A percentile compares a stretch with the other conserved stretches of the same genome.
Conservation (phyloP, 2,797 vertebrate species). For the Xyrichtys novacula region DNA sequence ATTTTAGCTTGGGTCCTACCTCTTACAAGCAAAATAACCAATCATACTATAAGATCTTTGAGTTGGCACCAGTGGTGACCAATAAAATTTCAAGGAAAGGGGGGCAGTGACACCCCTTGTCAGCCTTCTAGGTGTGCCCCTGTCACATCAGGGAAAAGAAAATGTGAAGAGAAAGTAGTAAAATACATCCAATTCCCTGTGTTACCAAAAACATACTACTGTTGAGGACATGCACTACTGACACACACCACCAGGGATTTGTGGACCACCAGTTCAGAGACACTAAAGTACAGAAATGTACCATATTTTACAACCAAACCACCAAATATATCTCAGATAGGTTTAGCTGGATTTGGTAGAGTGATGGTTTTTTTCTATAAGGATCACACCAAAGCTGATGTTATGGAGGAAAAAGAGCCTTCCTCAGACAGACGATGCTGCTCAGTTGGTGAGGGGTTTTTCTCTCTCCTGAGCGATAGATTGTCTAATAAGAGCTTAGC, state of each 20-base stretch:
- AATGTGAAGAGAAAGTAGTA: too few relatives aligned
- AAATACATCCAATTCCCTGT: neutral
- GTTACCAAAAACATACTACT: neutral
- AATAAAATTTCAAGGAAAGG: too few relatives aligned
- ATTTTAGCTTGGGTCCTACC: too few relatives aligned
- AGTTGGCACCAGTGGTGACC: too few relatives aligned
- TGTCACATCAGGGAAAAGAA: too few relatives aligned
- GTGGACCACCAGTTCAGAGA: neutral
- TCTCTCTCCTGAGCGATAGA: constrained; percentile 9
- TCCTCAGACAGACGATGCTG: neutral
- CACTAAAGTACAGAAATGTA: neutral
- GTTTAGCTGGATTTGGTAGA: neutral
- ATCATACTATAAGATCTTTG: too few relatives aligned
- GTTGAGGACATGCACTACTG: neutral
- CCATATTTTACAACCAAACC: neutral
- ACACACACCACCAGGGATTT: neutral
- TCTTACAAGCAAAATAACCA: too few relatives aligned
- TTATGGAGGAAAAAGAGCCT: too few relatives aligned
- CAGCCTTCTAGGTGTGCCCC: too few relatives aligned
- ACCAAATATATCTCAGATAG: neutral
- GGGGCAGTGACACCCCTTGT: too few relatives aligned
- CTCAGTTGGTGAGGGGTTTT: neutral
- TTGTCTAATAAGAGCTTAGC: constrained; percentile 19
- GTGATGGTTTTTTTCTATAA: neutral
- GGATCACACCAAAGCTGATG: neutral